Evolutionary conservation across 37 sponge, comb jelly and placozoan genomes (phyloP).

Genomic region (Ianthella basta): DNA sequence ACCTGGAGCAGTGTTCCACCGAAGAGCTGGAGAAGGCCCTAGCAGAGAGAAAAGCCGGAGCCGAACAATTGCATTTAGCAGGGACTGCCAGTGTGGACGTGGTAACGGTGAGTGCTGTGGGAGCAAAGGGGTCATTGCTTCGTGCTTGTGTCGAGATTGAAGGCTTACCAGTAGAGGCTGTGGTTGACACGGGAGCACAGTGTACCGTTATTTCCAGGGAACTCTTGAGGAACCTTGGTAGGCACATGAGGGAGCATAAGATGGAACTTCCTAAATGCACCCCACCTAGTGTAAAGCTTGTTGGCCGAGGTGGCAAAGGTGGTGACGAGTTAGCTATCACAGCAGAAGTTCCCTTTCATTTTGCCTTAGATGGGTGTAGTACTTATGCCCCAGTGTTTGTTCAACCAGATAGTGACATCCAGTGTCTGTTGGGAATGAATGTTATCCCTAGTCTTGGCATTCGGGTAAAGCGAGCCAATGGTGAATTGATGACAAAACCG

Average conservation of each 20-base stretch:
- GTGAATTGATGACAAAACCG: too few species aligned
- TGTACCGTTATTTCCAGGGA: slow-evolving; percentile 1
- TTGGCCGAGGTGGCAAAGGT: background rate
- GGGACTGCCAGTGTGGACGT: slow-evolving; percentile 5
- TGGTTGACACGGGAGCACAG: background rate
- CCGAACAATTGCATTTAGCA: too few species aligned
- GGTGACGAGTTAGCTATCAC: slow-evolving; percentile 31
- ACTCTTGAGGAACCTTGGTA: background rate
- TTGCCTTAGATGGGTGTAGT: background rate
- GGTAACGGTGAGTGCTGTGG: too few species aligned
- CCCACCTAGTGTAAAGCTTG: background rate
- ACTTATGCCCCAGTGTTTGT: slow-evolving; percentile 33
- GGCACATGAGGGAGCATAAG: slow-evolving; percentile 6
- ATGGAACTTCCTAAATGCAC: too few species aligned
- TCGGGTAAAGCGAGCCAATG: slow-evolving; percentile 1
- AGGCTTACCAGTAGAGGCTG: background rate
- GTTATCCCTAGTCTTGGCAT: slow-evolving; percentile 34
- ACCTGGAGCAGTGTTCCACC: too few species aligned
- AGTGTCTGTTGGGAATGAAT: slow-evolving; percentile 40
- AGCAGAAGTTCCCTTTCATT: slow-evolving; percentile 22
- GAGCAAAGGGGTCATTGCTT: background rate
- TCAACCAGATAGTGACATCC: slow-evolving; percentile 39
- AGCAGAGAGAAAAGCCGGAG: too few species aligned
- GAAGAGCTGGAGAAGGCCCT: too few species aligned
- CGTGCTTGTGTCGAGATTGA: background rate